Percentiles rank a stretch among this genome's conserved stretches.
Conservation (phyloP, 2,113 vertebrate species). For the Macheiramphus alcinus region DNA sequence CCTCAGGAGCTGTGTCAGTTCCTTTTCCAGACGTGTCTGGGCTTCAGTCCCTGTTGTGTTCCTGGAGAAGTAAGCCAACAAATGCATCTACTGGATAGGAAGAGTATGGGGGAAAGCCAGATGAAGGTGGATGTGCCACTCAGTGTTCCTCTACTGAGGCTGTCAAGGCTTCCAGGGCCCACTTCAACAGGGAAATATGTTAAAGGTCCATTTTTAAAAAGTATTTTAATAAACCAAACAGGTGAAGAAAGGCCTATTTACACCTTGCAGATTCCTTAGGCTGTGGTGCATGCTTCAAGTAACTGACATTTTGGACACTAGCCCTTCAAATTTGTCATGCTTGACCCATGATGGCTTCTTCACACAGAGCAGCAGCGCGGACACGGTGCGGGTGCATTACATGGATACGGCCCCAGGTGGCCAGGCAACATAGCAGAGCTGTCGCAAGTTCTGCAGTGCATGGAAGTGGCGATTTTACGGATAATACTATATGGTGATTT, state of each 20-base stretch:
- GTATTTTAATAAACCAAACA: accelerated
- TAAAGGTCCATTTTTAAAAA: background rate
- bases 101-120: background rate
- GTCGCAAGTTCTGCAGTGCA: background rate
- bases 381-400: accelerated
- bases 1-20: background rate
- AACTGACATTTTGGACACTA: background rate
- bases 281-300: background rate
- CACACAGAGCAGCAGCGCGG: accelerated
- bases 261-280: background rate
- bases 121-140: background rate
- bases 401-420: background rate
- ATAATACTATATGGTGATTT: constrained; percentile 48
- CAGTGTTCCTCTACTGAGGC: background rate
- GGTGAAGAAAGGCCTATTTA: background rate
- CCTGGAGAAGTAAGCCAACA: background rate
- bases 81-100: background rate
- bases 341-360: background rate
- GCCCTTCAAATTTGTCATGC: background rate
- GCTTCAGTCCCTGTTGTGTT: background rate
- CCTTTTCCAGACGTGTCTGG: background rate
- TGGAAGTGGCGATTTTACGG: constrained; percentile 34
- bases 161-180: background rate
- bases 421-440: background rate
- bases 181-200: background rate